Base-by-base conservation (phyloP, 2,888 invertebrate genomes). In the Steromphala cineraria region DNA sequence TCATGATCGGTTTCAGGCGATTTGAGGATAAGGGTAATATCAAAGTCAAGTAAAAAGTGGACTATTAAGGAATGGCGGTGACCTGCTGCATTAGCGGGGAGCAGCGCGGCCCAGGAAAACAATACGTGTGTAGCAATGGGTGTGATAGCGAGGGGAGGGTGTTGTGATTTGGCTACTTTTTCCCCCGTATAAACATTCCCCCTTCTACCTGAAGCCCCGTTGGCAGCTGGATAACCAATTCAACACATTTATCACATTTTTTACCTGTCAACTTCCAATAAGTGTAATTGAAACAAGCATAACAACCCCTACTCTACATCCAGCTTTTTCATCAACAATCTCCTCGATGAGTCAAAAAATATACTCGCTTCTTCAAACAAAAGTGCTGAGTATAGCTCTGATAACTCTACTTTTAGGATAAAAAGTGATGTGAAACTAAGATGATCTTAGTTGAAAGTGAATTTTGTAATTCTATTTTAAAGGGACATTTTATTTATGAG, bases 171-270 rank as follows among this genome's bases (percentile, higher is more conserved):
- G 36, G 40, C 71, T 71, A 36, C 71, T 36, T 40, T 40, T 31
- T 40, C 36, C 71, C 36, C 40, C 31, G 19, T 17, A 71, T 24
- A 71, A 71, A 71, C 71, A 71, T 71, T 71, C 71, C 40, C 36
- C n/a, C 17, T 31, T 40, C 71, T 71, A 71, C 71, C 71, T 71
- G 71, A 71, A 36, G 28, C 31, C 36, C 31, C 4, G 4, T 19
- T 36, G 71, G 36, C 71, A 71, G 71, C 71, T 71, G 71, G 40
- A 36, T 71, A 71, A 71, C 71, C 71, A 71, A 71, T 71, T 71
- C n/a, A 71, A 71, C 71, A 71, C 71, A 71, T 71, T 71, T 71
- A 71, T 71, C 71, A 71, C 71, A 36, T 71, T 71, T 71, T 71
- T 71, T 71, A 71, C 71, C 71, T 71, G 71, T 71, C 71, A 71